phyloP scores from a whole-genome alignment of 1,140 invertebrate genomes.

The Brachionus calyciflorus region DNA sequence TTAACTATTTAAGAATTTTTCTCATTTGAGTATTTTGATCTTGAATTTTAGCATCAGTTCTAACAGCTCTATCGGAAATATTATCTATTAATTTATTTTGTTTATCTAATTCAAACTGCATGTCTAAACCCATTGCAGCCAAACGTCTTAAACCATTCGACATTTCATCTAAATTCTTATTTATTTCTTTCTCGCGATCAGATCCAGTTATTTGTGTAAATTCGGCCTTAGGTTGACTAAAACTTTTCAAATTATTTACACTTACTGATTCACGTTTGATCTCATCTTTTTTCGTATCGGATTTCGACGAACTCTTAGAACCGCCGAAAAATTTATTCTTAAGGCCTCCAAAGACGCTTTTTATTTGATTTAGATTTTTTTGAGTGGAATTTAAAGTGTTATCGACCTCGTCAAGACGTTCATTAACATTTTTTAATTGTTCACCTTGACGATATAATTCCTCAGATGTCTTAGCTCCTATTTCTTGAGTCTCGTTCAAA shows the following conservation, averaged over 20 bases:
- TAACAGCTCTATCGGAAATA: neutral
- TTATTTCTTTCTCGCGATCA: constrained; percentile 37
- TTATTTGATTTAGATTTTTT: constrained; percentile 42
- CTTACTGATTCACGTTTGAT: neutral
- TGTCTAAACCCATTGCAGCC: constrained; percentile 8
- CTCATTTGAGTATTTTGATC: constrained; percentile 44
- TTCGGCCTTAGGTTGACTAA: constrained; percentile 23
- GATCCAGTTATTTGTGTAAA: constrained; percentile 33
- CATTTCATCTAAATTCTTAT: constrained; percentile 46
- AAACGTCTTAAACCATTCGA: constrained; percentile 21
- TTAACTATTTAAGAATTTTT: constrained; percentile 33
- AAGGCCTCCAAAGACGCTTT: constrained; percentile 45
- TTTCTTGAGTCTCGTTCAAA: constrained; percentile 32
- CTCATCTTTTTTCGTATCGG: neutral
- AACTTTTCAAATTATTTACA: constrained; percentile 33
- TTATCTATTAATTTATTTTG: constrained; percentile 32
- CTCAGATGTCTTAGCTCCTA: constrained; percentile 8
- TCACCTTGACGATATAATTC: constrained; percentile 35
- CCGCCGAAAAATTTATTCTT: constrained; percentile 44
- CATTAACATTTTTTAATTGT: neutral
- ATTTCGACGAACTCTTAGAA: neutral
- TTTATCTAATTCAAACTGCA: constrained; percentile 35
- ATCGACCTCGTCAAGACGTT: constrained; percentile 9
- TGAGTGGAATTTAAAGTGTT: constrained; percentile 34
- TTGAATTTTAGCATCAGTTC: constrained; percentile 20